phyloP scores from a whole-genome alignment of 2,797 vertebrate genomes.

The Amniataba percoides region DNA sequence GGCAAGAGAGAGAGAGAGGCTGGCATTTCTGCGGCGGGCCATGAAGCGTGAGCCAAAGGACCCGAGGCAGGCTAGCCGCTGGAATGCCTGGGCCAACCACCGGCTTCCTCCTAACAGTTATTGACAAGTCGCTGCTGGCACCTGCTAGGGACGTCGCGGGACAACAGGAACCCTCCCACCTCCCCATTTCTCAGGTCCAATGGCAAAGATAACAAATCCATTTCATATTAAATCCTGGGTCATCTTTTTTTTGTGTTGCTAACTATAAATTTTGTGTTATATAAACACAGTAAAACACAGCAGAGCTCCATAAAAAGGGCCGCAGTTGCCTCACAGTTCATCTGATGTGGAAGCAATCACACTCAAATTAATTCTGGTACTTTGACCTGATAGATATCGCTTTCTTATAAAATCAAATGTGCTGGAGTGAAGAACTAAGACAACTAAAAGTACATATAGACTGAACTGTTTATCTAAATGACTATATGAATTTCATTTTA shows the following conservation, averaged over 20 bases:
- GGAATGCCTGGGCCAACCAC: slow-evolving; percentile 83
- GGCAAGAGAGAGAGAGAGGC: slow-evolving; percentile 48
- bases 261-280: neutral
- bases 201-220: neutral
- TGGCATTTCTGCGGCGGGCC: slow-evolving; percentile 81
- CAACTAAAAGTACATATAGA: neutral
- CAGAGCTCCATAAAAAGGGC: neutral
- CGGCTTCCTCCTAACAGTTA: slow-evolving; percentile 80
- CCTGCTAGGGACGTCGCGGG: slow-evolving; percentile 62
- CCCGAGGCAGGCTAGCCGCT: slow-evolving; percentile 72
- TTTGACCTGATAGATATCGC: neutral
- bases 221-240: neutral
- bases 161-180: slow-evolving; percentile 28
- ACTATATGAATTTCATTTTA: slow-evolving; percentile 1
- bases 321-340: neutral
- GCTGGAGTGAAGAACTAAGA: neutral
- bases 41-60: slow-evolving; percentile 73
- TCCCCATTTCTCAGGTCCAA: neutral
- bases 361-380: neutral
- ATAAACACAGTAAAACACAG: neutral
- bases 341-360: neutral
- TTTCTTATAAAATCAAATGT: slow-evolving; percentile 1
- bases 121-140: slow-evolving; percentile 80
- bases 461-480: neutral
- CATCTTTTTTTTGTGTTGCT: neutral